Evolutionary conservation across 2,113 vertebrate genomes (phyloP).

Genomic region (Ascaphus truei): DNA sequence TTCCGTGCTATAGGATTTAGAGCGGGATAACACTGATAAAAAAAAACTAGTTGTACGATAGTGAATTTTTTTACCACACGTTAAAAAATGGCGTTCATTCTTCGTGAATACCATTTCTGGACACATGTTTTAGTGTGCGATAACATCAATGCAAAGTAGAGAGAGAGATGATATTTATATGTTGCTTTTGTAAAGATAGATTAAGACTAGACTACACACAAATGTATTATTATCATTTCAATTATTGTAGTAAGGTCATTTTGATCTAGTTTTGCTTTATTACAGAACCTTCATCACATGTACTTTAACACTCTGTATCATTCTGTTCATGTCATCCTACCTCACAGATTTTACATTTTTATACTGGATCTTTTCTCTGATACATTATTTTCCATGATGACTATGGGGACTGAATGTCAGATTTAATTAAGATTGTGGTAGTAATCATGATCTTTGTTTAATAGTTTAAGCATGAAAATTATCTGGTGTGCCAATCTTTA

Average conservation of each 20-base stretch:
- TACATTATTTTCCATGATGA: not conserved
- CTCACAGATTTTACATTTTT: not conserved
- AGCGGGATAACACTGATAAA: no score
- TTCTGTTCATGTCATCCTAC: not conserved
- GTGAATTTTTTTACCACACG: no score
- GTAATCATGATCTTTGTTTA: not conserved
- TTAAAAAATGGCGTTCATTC: no score
- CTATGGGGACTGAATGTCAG: not conserved
- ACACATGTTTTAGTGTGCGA: no score
- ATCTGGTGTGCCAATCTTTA: not conserved
- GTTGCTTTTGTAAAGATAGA: no score
- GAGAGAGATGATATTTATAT: no score
- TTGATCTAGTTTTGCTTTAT: not conserved
- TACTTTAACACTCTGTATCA: not conserved
- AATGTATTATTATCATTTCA: no score
- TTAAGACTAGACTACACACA: no score
- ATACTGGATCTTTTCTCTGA: not conserved
- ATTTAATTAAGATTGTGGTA: not conserved
- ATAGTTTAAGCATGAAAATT: not conserved
- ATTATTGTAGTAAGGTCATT: not conserved
- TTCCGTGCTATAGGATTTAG: no score
- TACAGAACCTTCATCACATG: not conserved
- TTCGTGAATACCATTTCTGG: no score
- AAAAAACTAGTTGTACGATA: no score
- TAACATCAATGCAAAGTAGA: no score